Base-by-base conservation (phyloP, 2,113 vertebrate species). In the Lota lota region DNA sequence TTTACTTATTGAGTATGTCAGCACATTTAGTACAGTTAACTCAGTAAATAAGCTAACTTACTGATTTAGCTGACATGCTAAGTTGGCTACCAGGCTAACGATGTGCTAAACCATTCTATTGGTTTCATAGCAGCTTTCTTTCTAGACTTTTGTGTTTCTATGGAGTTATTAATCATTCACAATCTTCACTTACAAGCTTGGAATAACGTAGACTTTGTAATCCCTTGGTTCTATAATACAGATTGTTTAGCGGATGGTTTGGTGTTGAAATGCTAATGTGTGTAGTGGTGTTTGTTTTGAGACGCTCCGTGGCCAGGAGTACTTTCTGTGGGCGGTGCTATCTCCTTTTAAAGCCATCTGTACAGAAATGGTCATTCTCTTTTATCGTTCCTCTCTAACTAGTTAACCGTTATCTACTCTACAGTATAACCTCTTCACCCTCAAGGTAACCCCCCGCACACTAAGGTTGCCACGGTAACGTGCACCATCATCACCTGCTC, bases 311-410 rank as follows among this genome's bases (percentile, higher is more conserved):
- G 7, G 28, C 28, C 28, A 11, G 40, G 40, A 10, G 88, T 85
- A 87, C 85, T 86, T 70, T 82, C 84, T 82, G 87, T 85, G 81
- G 83, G 87, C 68, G 88, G 88, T 90, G 88, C 88, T 90, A 90
- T 65, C 66, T 83, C 78, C 8, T 47, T 86, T 79, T 72, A 79
- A 90, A 90, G 88, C 88, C 88, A 90, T 90, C 80, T 90, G 88
- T 88, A 90, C 85, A 87, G 84, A 85, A 58, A 70, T 76, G 57
- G 73, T 70, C 74, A 70, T 73, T 22, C 79, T 70, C 70, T 78
- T 56, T 61, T 47, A 47, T 64, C 61, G 40, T 61, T 60, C 20
- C 1, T 63, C 63, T 65, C 40, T 53, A 22, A 65, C 47, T 47
- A 47, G 40, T 47, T 47, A 47, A 47, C 40, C 40, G 40, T 47